phyloP scores from a whole-genome alignment of 2,888 invertebrate genomes.

The Drosophila differens region DNA sequence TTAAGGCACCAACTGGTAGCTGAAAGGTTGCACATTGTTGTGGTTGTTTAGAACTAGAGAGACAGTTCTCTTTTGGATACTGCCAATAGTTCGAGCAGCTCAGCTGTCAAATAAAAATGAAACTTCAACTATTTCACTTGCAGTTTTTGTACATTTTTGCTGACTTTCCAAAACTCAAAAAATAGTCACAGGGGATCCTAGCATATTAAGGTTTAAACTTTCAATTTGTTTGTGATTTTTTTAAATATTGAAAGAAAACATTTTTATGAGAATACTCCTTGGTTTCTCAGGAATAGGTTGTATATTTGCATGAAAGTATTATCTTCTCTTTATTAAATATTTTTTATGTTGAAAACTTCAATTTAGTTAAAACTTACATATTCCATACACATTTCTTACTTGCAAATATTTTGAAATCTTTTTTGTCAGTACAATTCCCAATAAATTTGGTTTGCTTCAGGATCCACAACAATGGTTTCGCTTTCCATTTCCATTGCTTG shows the following conservation, averaged over 20 bases:
- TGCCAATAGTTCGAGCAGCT: slow-evolving; percentile 6
- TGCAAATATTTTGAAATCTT: neutral
- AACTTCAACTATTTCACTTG: slow-evolving; percentile 27
- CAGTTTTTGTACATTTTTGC: slow-evolving; percentile 3
- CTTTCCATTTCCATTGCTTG: slow-evolving; percentile 36
- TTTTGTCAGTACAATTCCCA: neutral
- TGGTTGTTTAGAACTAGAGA: slow-evolving; percentile 12
- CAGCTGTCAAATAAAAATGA: slow-evolving; percentile 40
- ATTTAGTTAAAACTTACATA: neutral
- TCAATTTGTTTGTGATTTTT: neutral
- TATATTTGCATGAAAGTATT: neutral
- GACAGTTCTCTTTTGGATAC: slow-evolving; percentile 5
- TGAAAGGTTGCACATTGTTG: slow-evolving; percentile 44
- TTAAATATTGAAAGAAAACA: neutral
- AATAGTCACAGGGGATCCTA: neutral
- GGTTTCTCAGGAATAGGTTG: neutral
- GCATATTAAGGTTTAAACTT: neutral
- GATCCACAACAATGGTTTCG: slow-evolving; percentile 11
- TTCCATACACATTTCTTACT: neutral
- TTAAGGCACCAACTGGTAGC: slow-evolving; percentile 21
- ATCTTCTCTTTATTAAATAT: neutral
- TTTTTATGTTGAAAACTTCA: neutral
- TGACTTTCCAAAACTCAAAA: neutral
- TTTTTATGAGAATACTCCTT: neutral
- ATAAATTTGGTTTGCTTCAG: neutral